A percentile compares a stretch with the other conserved stretches of the same genome.
Evolutionary conservation across 2,888 invertebrate genomes (phyloP).

Genomic region (Torymus auratus): DNA sequence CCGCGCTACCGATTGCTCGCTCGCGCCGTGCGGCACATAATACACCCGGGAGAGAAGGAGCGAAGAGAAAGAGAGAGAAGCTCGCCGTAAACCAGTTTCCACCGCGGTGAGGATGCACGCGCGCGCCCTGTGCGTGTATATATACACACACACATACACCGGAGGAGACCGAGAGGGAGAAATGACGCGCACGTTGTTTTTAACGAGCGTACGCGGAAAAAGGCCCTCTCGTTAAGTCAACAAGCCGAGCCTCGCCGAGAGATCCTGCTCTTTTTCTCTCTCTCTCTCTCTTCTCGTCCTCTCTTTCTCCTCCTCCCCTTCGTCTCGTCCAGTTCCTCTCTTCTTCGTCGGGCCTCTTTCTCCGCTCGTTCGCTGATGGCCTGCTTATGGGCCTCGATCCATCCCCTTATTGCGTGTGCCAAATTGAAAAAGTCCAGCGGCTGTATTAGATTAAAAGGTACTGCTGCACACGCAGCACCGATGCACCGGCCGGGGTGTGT

Average conservation of each 20-base stretch:
- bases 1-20: conserved; percentile 49
- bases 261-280: conserved; percentile 52
- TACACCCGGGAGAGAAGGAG: conserved; percentile 4
- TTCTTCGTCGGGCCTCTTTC: conserved; percentile 11
- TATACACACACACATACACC: neutral
- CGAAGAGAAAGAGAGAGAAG: conserved; percentile 16
- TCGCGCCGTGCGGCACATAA: conserved; percentile 30
- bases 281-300: conserved; percentile 34
- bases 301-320: conserved; percentile 13
- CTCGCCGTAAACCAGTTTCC: conserved; percentile 54
- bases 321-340: conserved; percentile 1
- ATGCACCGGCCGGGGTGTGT: neutral
- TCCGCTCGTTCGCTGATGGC: conserved; percentile 41
- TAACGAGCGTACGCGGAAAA: conserved; percentile 61
- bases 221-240: conserved; percentile 61
- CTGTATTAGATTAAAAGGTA: conserved; percentile 56
- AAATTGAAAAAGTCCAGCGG: conserved; percentile 59
- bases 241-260: conserved; percentile 54
- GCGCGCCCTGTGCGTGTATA: neutral
- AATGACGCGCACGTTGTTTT: conserved; percentile 58
- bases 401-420: conserved; percentile 56
- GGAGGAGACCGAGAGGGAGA: conserved; percentile 32
- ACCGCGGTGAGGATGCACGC: conserved; percentile 27
- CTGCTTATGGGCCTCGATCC: conserved; percentile 55
- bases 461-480: neutral